Conservation (phyloP, 2,888 invertebrate genomes). For the Hemaris fuciformis region DNA sequence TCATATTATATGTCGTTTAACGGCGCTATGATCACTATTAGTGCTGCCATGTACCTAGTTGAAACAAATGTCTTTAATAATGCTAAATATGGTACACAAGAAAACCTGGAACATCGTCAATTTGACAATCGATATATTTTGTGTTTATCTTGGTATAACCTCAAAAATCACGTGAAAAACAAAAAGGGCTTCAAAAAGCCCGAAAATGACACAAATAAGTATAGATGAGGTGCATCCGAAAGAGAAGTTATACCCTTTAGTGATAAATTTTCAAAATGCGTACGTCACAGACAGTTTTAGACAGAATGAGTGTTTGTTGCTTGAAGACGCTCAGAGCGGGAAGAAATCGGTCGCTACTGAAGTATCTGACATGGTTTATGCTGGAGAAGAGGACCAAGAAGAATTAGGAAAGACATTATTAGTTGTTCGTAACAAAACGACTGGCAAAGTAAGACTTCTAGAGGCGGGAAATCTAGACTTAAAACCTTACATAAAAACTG, state of each 20-base stretch:
- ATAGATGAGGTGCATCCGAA: conserved; percentile 58
- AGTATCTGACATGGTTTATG: conserved; percentile 50
- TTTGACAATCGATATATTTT: neutral
- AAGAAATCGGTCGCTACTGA: conserved; percentile 44
- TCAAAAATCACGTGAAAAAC: conserved; percentile 15
- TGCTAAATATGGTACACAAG: neutral
- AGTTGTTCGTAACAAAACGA: conserved; percentile 52
- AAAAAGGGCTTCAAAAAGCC: neutral
- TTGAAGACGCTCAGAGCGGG: conserved; percentile 39
- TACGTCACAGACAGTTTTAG: conserved; percentile 51
- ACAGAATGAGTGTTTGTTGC: conserved; percentile 39
- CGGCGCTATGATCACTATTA: too few relatives aligned
- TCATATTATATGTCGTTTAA: too few relatives aligned
- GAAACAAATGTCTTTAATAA: neutral
- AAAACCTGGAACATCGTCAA: neutral
- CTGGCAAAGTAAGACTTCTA: conserved; percentile 62
- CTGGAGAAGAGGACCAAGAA: conserved; percentile 54
- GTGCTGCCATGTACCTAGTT: too few relatives aligned
- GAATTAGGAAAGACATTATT: conserved; percentile 53
- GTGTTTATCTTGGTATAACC: neutral
- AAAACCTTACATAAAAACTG: conserved; percentile 45
- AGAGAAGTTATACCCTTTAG: conserved; percentile 40
- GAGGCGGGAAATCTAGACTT: conserved; percentile 54
- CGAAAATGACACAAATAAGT: conserved; percentile 51
- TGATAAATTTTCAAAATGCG: conserved; percentile 67